phyloP scores from a whole-genome alignment of 1,140 invertebrate genomes.

The Drosophila kikkawai region DNA sequence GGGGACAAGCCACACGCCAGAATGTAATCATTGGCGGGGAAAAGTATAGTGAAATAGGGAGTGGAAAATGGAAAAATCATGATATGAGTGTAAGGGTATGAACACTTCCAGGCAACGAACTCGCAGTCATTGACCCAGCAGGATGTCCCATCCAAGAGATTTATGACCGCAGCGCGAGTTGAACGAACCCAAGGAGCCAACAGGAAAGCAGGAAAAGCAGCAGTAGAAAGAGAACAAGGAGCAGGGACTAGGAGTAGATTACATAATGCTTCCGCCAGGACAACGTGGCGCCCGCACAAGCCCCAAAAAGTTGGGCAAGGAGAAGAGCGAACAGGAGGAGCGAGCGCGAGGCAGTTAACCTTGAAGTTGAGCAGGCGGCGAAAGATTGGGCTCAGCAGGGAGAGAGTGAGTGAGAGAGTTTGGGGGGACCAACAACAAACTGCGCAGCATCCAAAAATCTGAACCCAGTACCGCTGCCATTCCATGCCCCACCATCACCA shows the following conservation, averaged over 20 bases:
- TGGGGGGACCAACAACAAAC: slow-evolving; percentile 44
- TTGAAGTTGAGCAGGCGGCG: slow-evolving; percentile 62
- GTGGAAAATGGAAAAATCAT: slow-evolving; percentile 30
- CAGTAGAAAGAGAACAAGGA: background rate
- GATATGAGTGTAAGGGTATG: background rate
- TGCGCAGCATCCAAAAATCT: slow-evolving; percentile 66
- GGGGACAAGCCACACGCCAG: slow-evolving; percentile 40
- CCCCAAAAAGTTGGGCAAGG: slow-evolving; percentile 36
- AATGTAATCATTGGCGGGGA: slow-evolving; percentile 58
- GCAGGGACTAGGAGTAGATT: slow-evolving; percentile 31
- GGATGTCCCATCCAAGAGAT: slow-evolving; percentile 50
- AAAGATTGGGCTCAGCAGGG: slow-evolving; percentile 1
- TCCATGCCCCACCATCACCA: slow-evolving; percentile 53
- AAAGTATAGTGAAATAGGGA: slow-evolving; percentile 29
- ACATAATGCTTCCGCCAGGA: slow-evolving; percentile 55
- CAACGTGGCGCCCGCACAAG: slow-evolving; percentile 55
- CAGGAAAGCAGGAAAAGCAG: slow-evolving; percentile 32
- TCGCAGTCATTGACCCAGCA: slow-evolving; percentile 53
- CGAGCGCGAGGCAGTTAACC: slow-evolving; percentile 64
- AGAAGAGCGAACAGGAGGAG: slow-evolving; percentile 6
- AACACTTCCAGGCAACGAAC: slow-evolving; percentile 58
- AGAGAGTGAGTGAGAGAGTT: background rate
- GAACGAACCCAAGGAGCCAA: slow-evolving; percentile 59
- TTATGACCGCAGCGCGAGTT: slow-evolving; percentile 61
- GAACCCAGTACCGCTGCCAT: slow-evolving; percentile 15